These are phyloP conservation scores for Phalera bucephala DNA, from an alignment of 2,888 invertebrate genomes.

Conservation along the genomic window DNA sequence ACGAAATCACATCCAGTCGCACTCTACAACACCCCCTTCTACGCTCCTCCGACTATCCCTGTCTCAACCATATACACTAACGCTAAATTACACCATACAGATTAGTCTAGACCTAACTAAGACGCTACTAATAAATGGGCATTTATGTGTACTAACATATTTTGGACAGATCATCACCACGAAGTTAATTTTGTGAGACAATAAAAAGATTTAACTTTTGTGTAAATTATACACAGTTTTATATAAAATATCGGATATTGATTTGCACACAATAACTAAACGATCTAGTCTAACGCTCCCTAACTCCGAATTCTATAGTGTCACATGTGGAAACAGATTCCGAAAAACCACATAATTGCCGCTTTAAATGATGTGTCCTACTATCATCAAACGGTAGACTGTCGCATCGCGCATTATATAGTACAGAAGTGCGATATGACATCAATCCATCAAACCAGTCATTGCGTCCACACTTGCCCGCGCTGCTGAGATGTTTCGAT, in stretches of 20 bases:
- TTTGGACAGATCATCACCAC: conserved; percentile 73
- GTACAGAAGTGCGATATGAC: too few relatives aligned
- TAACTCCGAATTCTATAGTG: not conserved
- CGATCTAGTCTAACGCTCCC: not conserved
- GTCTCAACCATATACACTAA: conserved; percentile 36
- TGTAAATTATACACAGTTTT: conserved; percentile 41
- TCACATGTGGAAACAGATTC: not conserved
- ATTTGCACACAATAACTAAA: conserved; percentile 16
- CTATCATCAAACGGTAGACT: too few relatives aligned
- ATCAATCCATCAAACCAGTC: too few relatives aligned
- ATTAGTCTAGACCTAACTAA: conserved; percentile 42
- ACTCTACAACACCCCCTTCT: too few relatives aligned
- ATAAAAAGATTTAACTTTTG: conserved; percentile 44
- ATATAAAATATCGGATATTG: conserved; percentile 38
- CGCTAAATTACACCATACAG: conserved; percentile 34
- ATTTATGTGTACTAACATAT: conserved; percentile 36
- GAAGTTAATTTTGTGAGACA: conserved; percentile 49
- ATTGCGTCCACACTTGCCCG: too few relatives aligned
- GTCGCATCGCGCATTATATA: too few relatives aligned
- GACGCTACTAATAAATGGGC: conserved; percentile 35
- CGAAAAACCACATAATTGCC: too few relatives aligned
- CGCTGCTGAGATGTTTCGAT: too few relatives aligned
- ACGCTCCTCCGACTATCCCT: conserved; percentile 34
- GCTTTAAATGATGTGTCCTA: too few relatives aligned
- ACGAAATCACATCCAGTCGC: too few relatives aligned